phyloP scores from a whole-genome alignment of 2,797 vertebrate species.

The Chaenodraco wilsoni region DNA sequence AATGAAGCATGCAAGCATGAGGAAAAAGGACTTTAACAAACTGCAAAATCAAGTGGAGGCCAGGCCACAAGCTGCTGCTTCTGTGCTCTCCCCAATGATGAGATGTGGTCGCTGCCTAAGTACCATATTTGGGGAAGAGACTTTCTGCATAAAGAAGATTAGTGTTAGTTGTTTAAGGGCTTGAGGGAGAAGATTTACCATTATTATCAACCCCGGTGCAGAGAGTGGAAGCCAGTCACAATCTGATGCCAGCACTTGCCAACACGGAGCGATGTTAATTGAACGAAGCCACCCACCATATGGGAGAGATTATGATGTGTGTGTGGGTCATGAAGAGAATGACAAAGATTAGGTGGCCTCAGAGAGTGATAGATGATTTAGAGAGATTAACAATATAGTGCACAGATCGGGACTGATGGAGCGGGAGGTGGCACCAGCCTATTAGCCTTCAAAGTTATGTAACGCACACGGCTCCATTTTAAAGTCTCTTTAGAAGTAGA shows the following conservation, averaged over 20 bases:
- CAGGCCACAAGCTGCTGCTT: slow-evolving; percentile 51
- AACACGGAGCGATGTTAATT: slow-evolving; percentile 78
- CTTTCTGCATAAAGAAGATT: slow-evolving; percentile 88
- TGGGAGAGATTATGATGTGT: slow-evolving; percentile 82
- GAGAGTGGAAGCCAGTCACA: slow-evolving; percentile 62
- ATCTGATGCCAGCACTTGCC: slow-evolving; percentile 59
- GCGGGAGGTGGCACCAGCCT: slow-evolving; percentile 32
- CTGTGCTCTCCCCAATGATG: slow-evolving; percentile 51
- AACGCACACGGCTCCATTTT: slow-evolving; percentile 41
- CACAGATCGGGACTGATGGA: slow-evolving; percentile 54
- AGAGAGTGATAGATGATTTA: slow-evolving; percentile 75
- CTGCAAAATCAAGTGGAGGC: slow-evolving; percentile 26
- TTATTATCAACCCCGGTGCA: slow-evolving; percentile 82
- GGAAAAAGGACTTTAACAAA: slow-evolving; percentile 27
- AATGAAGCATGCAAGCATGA: slow-evolving; percentile 21
- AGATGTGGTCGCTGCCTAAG: slow-evolving; percentile 64
- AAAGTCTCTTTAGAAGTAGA: slow-evolving; percentile 44
- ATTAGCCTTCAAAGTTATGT: slow-evolving; percentile 60
- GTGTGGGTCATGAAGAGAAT: slow-evolving; percentile 73
- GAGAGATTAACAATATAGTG: slow-evolving; percentile 75
- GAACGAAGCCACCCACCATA: slow-evolving; percentile 79
- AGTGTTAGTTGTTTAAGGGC: slow-evolving; percentile 83
- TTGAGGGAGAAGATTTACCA: slow-evolving; percentile 79
- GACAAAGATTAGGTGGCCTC: slow-evolving; percentile 76
- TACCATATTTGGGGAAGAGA: slow-evolving; percentile 73